Evolutionary conservation across 1,140 invertebrate species (phyloP).

Genomic region (Meloidogyne floridensis): DNA sequence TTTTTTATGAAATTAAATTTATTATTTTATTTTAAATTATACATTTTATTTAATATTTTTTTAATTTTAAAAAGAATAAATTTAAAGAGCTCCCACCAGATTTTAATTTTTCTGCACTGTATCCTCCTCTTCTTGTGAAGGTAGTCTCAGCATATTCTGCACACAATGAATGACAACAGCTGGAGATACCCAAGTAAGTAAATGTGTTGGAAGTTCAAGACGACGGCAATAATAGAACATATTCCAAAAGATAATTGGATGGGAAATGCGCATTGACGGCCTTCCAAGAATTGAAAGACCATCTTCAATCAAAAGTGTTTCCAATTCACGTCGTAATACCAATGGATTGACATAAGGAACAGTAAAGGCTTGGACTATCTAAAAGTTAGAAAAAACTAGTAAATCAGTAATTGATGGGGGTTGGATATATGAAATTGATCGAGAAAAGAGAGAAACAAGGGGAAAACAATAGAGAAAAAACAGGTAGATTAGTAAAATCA

Average conservation of each 20-base stretch:
- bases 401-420: too few species aligned
- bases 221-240: constrained; percentile 60
- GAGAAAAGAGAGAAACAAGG: neutral
- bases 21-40: neutral
- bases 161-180: constrained; percentile 60
- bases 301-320: constrained; percentile 47
- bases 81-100: neutral
- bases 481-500: too few species aligned
- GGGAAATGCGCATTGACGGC: constrained; percentile 44
- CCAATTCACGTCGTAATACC: constrained; percentile 60
- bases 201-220: constrained; percentile 60
- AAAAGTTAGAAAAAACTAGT: neutral
- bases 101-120: neutral
- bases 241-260: constrained; percentile 65
- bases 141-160: constrained; percentile 28
- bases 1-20: neutral
- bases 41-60: neutral
- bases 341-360: constrained; percentile 62
- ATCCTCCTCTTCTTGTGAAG: neutral
- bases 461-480: neutral
- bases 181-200: constrained; percentile 56
- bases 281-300: constrained; percentile 41
- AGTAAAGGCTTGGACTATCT: constrained; percentile 47
- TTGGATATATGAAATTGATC: neutral
- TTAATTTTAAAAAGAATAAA: neutral